A percentile compares a stretch with the other conserved stretches of the same genome.
phyloP scores from a whole-genome alignment of 2,888 invertebrate genomes.

The Apeira syringaria region DNA sequence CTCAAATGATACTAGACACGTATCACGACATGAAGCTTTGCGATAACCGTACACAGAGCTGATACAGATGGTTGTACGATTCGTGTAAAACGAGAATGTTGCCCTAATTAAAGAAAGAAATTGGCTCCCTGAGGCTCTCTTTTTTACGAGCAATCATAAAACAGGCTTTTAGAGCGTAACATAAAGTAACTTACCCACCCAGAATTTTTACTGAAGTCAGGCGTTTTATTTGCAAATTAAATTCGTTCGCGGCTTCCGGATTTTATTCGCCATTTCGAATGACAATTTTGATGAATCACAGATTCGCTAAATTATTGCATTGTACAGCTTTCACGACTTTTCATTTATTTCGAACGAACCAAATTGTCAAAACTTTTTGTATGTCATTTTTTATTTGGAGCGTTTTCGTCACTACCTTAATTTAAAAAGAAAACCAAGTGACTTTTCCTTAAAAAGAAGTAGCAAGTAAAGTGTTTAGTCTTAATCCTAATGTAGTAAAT shows the following conservation, averaged over 20 bases:
- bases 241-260: conserved; percentile 49
- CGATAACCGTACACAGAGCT: conserved; percentile 14
- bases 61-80: conserved; percentile 30
- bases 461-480: too few relatives aligned
- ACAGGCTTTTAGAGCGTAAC: conserved; percentile 63
- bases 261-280: conserved; percentile 43
- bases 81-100: conserved; percentile 59
- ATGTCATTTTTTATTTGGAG: conserved; percentile 17
- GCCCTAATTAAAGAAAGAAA: conserved; percentile 75
- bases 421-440: too few relatives aligned
- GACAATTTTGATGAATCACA: conserved; percentile 37
- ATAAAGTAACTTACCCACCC: conserved; percentile 59
- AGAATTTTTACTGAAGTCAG: conserved; percentile 59
- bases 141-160: conserved; percentile 76
- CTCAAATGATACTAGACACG: conserved; percentile 6
- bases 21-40: conserved; percentile 15
- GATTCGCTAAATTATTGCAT: conserved; percentile 20
- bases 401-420: too few relatives aligned
- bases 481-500: too few relatives aligned
- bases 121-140: conserved; percentile 59
- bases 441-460: too few relatives aligned
- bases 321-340: conserved; percentile 5
- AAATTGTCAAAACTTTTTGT: not conserved
- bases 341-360: conserved; percentile 4
- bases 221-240: conserved; percentile 60